phyloP scores from a whole-genome alignment of 2,888 invertebrate species.

The Ichneumoninae sp. region DNA sequence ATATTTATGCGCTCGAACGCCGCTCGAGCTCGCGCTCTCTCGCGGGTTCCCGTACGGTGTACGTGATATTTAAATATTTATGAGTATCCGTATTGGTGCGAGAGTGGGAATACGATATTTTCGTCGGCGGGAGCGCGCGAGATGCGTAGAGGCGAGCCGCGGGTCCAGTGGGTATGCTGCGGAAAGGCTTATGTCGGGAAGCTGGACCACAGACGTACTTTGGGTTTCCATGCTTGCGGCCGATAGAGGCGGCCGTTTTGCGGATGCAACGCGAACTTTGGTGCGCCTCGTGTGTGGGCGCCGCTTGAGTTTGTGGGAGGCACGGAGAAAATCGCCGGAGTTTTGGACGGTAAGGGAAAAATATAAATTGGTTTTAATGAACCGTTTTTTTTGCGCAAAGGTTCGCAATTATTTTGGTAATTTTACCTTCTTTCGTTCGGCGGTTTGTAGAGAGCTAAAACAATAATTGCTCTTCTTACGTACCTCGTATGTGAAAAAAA shows the following conservation, averaged over 20 bases:
- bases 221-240: conserved; percentile 3
- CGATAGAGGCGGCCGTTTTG: not conserved
- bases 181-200: conserved; percentile 39
- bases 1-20: conserved; percentile 56
- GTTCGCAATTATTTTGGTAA: no score
- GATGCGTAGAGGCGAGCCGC: conserved; percentile 31
- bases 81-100: conserved; percentile 48
- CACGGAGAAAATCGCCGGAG: not conserved
- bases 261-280: not conserved
- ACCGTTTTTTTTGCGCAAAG: not conserved
- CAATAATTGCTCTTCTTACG: no score
- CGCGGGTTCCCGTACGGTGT: conserved; percentile 1
- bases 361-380: not conserved
- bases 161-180: conserved; percentile 13
- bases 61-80: conserved; percentile 65
- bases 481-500: no score
- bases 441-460: no score
- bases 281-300: not conserved
- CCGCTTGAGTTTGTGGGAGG: not conserved
- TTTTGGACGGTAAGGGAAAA: not conserved
- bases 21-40: conserved; percentile 40
- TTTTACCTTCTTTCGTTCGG: no score
- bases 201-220: not conserved
- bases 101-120: conserved; percentile 60
- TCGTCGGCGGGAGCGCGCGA: conserved; percentile 30